Percentiles rank a stretch among this genome's conserved stretches.
Conservation (phyloP, 2,113 vertebrate genomes). For the Hirundichthys speculiger region DNA sequence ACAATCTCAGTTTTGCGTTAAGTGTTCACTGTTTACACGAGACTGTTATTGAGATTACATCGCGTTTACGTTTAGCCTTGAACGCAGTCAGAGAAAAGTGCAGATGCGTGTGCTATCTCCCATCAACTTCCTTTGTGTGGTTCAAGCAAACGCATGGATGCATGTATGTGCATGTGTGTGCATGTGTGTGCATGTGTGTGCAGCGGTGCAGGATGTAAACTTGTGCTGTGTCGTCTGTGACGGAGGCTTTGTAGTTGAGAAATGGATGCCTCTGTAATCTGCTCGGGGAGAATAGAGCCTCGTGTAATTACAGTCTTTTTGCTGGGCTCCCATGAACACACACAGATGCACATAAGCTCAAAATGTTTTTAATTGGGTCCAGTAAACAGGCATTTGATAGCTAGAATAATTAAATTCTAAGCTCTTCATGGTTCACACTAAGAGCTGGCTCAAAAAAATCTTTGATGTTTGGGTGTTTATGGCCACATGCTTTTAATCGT, state of each 20-base stretch:
- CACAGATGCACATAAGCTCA: background rate
- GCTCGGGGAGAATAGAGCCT: constrained; percentile 6
- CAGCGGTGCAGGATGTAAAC: constrained; percentile 11
- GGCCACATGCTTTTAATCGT: background rate
- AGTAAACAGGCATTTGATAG: background rate
- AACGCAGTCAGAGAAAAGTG: background rate
- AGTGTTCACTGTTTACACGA: background rate
- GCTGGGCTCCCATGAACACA: constrained; percentile 1
- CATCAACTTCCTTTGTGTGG: constrained; percentile 2
- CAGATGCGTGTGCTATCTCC: constrained; percentile 15
- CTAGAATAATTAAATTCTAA: background rate
- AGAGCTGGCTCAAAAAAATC: too few relatives aligned
- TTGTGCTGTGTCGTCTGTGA: constrained; percentile 3
- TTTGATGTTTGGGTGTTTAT: background rate
- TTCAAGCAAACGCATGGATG: constrained; percentile 8
- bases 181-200: constrained; percentile 20
- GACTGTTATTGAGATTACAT: background rate
- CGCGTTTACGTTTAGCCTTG: background rate
- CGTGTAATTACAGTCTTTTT: constrained; percentile 41
- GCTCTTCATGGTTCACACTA: background rate
- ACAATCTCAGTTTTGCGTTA: background rate
- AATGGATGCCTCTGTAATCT: constrained; percentile 32
- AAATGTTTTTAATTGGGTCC: constrained; percentile 6
- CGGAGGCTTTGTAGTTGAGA: constrained; percentile 34
- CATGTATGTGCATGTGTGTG: constrained; percentile 9